These are phyloP conservation scores for Hylyphantes graminicola DNA, from an alignment of 1,140 invertebrate species.

Conservation along the genomic window DNA sequence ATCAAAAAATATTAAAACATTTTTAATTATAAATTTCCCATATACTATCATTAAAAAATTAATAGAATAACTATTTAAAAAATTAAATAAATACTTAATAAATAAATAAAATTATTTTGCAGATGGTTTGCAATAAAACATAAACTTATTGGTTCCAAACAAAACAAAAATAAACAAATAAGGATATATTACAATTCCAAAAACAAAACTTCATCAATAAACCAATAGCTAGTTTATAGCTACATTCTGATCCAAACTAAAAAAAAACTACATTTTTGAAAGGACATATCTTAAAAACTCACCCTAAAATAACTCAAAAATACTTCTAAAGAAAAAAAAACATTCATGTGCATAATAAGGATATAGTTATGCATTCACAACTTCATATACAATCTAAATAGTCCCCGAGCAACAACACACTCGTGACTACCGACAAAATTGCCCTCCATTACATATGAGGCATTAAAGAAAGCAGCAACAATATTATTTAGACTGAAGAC, in stretches of 20 bases:
- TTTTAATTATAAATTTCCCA: too few species aligned
- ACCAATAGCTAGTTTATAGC: too few species aligned
- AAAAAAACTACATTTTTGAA: neutral
- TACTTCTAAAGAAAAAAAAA: slow-evolving; percentile 9
- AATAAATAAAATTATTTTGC: too few species aligned
- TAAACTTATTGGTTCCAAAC: too few species aligned
- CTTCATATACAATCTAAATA: slow-evolving; percentile 44
- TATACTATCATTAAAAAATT: too few species aligned
- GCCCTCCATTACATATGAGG: neutral
- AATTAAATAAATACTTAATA: too few species aligned
- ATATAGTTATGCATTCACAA: slow-evolving; percentile 6
- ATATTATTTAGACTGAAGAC: slow-evolving; percentile 30
- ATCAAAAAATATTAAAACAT: too few species aligned
- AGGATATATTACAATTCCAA: too few species aligned
- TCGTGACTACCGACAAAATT: slow-evolving; percentile 33
- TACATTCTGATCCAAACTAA: neutral
- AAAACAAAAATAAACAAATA: too few species aligned
- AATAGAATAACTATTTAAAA: too few species aligned
- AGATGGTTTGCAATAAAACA: too few species aligned
- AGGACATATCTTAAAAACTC: neutral
- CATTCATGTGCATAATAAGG: slow-evolving; percentile 11
- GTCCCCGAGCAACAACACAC: slow-evolving; percentile 23
- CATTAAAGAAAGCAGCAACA: slow-evolving; percentile 54
- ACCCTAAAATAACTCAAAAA: slow-evolving; percentile 16
- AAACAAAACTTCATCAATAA: too few species aligned